A percentile compares a stretch with the other conserved stretches of the same genome.
phyloP scores from a whole-genome alignment of 1,140 invertebrate species.

The Acromyrmex heyeri region DNA sequence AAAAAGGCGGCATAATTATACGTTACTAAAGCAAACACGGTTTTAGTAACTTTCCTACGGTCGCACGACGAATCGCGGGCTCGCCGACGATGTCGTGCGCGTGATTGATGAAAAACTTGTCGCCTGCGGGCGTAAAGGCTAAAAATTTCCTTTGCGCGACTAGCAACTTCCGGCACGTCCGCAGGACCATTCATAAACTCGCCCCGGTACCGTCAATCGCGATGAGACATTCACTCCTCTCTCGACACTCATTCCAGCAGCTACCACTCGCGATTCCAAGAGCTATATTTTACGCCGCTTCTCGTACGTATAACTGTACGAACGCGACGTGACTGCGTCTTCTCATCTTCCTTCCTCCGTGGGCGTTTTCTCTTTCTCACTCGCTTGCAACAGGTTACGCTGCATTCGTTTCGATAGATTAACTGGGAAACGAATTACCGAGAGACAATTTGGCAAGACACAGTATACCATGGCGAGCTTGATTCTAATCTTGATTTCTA shows the following conservation, averaged over 20 bases:
- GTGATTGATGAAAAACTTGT: constrained; percentile 62
- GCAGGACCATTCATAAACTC: constrained; percentile 59
- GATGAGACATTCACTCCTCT: constrained; percentile 40
- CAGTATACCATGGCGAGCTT: constrained; percentile 27
- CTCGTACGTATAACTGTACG: constrained; percentile 28
- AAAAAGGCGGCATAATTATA: constrained; percentile 40
- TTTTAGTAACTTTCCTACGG: constrained; percentile 22
- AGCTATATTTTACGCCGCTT: constrained; percentile 58
- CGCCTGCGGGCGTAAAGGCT: constrained; percentile 62
- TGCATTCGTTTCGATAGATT: constrained; percentile 71
- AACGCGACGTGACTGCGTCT: not conserved
- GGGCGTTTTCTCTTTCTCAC: not conserved
- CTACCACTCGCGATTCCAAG: not conserved
- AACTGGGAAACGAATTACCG: constrained; percentile 51
- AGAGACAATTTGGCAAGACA: constrained; percentile 48
- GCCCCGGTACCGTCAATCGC: constrained; percentile 39
- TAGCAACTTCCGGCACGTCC: constrained; percentile 60
- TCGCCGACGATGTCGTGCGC: constrained; percentile 29
- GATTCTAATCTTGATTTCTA: constrained; percentile 48
- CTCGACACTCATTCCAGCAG: not conserved
- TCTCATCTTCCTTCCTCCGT: constrained; percentile 12
- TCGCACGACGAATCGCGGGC: constrained; percentile 10
- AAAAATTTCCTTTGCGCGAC: constrained; percentile 66
- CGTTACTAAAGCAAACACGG: constrained; percentile 40
- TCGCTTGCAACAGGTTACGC: constrained; percentile 42